Conservation (phyloP, 2,888 invertebrate genomes). For the Protula sp. region DNA sequence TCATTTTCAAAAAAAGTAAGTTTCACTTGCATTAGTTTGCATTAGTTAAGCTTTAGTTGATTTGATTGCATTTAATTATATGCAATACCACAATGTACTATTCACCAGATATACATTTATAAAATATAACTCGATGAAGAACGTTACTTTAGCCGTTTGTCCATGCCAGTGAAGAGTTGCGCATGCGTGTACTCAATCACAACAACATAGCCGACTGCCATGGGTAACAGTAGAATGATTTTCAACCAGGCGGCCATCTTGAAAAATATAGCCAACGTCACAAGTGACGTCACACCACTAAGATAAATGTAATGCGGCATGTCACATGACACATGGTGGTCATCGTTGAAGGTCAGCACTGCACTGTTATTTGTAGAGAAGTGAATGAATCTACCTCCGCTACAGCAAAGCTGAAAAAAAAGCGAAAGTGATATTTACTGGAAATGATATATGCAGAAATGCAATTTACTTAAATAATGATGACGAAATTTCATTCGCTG, state of each 20-base stretch:
- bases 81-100: no score
- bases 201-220: conserved; percentile 76
- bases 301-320: conserved; percentile 81
- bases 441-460: no score
- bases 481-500: no score
- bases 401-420: conserved; percentile 49
- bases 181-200: conserved; percentile 77
- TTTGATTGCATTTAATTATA: no score
- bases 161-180: conserved; percentile 76
- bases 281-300: conserved; percentile 76
- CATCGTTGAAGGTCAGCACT: conserved; percentile 14
- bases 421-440: no score
- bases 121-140: no score
- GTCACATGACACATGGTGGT: conserved; percentile 61
- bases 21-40: no score
- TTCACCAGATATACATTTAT: no score
- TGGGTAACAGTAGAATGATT: conserved; percentile 65
- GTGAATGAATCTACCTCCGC: conserved; percentile 36
- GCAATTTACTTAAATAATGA: no score
- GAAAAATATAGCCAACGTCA: conserved; percentile 79
- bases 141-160: no score
- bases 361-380: conserved; percentile 16
- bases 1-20: no score
- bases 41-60: no score
- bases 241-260: conserved; percentile 78